Conservation (phyloP, 2,888 invertebrate species). For the Dasypolia templi region DNA sequence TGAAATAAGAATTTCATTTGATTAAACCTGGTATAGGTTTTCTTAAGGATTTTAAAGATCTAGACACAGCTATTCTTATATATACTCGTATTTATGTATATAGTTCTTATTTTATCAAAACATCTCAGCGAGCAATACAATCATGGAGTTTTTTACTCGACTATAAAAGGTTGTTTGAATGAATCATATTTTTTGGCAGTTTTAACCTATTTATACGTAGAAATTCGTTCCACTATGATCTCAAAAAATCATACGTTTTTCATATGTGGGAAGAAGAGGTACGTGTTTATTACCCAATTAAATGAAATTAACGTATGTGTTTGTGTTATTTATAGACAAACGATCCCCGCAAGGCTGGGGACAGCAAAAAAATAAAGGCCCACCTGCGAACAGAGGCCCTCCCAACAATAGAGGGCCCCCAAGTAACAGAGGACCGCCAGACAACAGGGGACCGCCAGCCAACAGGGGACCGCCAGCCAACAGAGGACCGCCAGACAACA, state of each 20-base stretch:
- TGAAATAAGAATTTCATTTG: no score
- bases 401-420: slow-evolving; percentile 29
- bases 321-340: slow-evolving; percentile 47
- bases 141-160: neutral
- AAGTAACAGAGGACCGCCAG: slow-evolving; percentile 44
- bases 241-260: neutral
- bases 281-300: neutral
- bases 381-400: slow-evolving; percentile 30
- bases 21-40: neutral
- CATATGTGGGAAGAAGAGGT: no score
- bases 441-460: slow-evolving; percentile 48
- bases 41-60: neutral
- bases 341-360: slow-evolving; percentile 49
- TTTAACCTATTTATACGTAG: neutral
- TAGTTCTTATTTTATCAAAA: slow-evolving; percentile 1
- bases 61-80: slow-evolving; percentile 4
- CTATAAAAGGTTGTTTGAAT: slow-evolving; percentile 16
- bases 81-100: no score
- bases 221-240: neutral
- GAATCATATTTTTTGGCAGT: slow-evolving; percentile 13
- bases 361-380: slow-evolving; percentile 36
- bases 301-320: neutral
- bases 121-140: neutral
- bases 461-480: slow-evolving; percentile 55
- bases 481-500: slow-evolving; percentile 49